Evolutionary conservation across 2,113 vertebrate genomes (phyloP).

Genomic region (Ellobius talpinus): DNA sequence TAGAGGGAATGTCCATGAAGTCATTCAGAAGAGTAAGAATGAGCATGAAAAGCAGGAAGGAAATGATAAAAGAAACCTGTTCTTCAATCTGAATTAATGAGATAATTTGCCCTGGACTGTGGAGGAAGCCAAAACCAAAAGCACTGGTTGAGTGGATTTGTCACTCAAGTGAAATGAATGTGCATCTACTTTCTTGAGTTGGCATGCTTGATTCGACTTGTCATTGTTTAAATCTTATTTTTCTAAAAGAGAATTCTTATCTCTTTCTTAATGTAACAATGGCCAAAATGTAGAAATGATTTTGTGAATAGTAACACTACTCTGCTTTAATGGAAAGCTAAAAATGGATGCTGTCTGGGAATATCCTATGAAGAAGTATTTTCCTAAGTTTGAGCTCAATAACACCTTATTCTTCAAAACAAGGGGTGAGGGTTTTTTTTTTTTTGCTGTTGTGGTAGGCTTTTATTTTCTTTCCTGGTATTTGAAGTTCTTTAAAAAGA

Average conservation of each 20-base stretch:
- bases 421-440: not conserved
- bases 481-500: no score
- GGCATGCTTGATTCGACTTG: not conserved
- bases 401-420: not conserved
- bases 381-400: not conserved
- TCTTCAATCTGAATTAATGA: not conserved
- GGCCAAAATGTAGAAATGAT: not conserved
- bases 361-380: not conserved
- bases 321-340: not conserved
- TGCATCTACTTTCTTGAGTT: not conserved
- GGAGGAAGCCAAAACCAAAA: not conserved
- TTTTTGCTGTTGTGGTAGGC: no score
- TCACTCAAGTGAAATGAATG: not conserved
- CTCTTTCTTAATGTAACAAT: not conserved
- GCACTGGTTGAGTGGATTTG: not conserved
- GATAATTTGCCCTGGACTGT: not conserved
- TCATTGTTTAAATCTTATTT: not conserved
- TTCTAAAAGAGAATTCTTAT: not conserved
- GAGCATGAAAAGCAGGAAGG: not conserved
- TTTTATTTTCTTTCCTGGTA: no score
- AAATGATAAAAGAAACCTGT: not conserved
- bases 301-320: not conserved
- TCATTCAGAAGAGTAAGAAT: no score
- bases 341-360: not conserved
- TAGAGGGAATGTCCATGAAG: not conserved